Base-by-base conservation (phyloP, 2,797 vertebrate species). In the Chaetophractus vellerosus region DNA sequence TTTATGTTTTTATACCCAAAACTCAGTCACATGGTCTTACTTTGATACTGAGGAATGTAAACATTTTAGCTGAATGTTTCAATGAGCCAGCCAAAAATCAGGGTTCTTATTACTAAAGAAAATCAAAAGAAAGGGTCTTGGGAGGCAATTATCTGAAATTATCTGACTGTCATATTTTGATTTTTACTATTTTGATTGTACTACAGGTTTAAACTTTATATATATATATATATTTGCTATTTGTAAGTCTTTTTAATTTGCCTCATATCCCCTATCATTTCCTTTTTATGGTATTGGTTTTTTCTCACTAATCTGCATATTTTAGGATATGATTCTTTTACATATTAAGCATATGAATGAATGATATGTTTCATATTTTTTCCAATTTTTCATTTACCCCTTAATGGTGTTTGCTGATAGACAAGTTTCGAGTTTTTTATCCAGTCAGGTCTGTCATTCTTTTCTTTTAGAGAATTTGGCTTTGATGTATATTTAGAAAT, bases 401-500 rank as follows among this genome's bases (percentile, higher is more conserved):
- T 87, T 93, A 88, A 69, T 69, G 57, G 3, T 96, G 24, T 83
- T 89, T 86, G 68, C 59, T 55, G 71, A 96, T 55, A 90, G 50
- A 57, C 61, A 80, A 33, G 71, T 76, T 75, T 94, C 79, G 86
- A 59, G 48, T 41, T 78, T 88, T 92, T 82, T 87, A 45, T 68
- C 41, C n/a, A 52, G 61, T 59, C 80, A 33, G 2, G 33, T n/a
- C 36, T 89, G 28, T 64, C 38, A 36, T 68, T 82, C 48, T 66
- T 84, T 78, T 50, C 72, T 85, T 91, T 84, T 36, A 59, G 33
- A 78, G 63, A 93, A 80, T 89, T 86, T 94, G 88, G 36, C 87
- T 91, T 96, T 97, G 91, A 96, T 81, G 33, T 88, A 36, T 72
- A n/a, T 83, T 55, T 78, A 85, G 83, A 91, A 94, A 76, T 80